These are phyloP conservation scores for Macaca fascicularis DNA, from an alignment of 2,113 vertebrate species.

Conservation along the genomic window DNA sequence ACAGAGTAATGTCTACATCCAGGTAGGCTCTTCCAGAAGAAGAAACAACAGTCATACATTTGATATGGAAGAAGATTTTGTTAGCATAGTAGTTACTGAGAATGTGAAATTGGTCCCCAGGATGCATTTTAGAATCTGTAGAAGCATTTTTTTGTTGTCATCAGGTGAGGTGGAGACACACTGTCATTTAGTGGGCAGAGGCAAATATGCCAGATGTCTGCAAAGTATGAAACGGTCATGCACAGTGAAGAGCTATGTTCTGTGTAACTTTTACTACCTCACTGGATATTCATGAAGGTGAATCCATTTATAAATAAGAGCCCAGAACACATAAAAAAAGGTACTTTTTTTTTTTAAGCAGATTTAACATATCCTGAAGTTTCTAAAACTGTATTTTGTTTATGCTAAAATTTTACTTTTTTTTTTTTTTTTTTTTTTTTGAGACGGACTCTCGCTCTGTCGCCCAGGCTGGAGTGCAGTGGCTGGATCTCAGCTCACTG, in stretches of 20 bases:
- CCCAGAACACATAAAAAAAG: background rate
- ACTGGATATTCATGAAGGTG: background rate
- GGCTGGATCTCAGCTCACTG: no score
- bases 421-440: no score
- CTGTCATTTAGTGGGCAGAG: background rate
- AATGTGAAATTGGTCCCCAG: background rate
- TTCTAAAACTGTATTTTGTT: slow-evolving; percentile 9
- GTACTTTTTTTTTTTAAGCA: background rate
- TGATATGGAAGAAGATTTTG: background rate
- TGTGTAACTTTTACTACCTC: no score
- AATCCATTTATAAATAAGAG: background rate
- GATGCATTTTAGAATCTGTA: background rate
- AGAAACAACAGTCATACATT: background rate
- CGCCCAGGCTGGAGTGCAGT: no score
- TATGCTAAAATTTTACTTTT: background rate
- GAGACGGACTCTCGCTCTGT: no score
- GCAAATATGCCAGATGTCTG: background rate
- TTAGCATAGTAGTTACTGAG: background rate
- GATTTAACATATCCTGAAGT: background rate
- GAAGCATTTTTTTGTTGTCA: background rate
- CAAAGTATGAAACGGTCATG: background rate
- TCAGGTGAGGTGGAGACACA: no score
- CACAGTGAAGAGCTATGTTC: background rate
- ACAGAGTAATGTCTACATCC: slow-evolving; percentile 91
- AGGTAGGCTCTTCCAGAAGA: slow-evolving; percentile 80